Conservation (phyloP, 2,888 invertebrate genomes). For the Andrena chrysosceles region DNA sequence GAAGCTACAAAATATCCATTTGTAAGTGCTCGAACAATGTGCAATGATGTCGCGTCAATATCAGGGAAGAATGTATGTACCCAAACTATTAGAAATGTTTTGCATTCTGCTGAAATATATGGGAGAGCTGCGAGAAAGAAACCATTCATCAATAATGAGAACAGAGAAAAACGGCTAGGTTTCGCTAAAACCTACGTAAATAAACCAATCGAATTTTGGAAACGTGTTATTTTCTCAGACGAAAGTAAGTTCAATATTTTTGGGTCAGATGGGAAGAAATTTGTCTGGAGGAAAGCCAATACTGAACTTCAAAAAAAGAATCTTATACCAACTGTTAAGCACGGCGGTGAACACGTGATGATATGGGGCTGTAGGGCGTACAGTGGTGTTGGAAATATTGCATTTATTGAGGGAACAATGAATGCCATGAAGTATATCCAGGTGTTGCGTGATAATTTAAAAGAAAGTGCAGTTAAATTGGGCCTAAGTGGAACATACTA, state of each 20-base stretch:
- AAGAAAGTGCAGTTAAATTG: constrained; percentile 22
- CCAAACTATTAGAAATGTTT: constrained; percentile 21
- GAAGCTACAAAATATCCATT: constrained; percentile 23
- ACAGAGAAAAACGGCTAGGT: constrained; percentile 21
- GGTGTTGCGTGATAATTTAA: constrained; percentile 34
- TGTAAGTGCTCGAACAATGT: constrained; percentile 11
- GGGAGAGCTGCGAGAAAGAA: constrained; percentile 34
- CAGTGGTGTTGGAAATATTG: constrained; percentile 9
- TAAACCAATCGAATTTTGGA: constrained; percentile 31
- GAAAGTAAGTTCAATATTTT: constrained; percentile 5
- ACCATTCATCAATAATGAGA: constrained; percentile 28
- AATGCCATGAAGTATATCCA: constrained; percentile 17
- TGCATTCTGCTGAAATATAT: constrained; percentile 35
- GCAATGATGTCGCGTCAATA: neutral
- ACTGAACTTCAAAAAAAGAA: constrained; percentile 19
- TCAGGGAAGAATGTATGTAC: constrained; percentile 1
- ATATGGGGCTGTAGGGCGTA: constrained; percentile 30
- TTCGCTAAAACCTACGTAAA: constrained; percentile 20
- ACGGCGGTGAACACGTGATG: constrained; percentile 26
- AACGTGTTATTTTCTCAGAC: constrained; percentile 3
- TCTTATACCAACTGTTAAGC: constrained; percentile 8
- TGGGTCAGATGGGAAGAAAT: constrained; percentile 8
- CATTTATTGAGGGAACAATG: constrained; percentile 12
- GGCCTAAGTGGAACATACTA: constrained; percentile 7
- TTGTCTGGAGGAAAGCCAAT: constrained; percentile 8